phyloP scores from a whole-genome alignment of 1,140 invertebrate species.

The Diplogasteroides magnus region DNA sequence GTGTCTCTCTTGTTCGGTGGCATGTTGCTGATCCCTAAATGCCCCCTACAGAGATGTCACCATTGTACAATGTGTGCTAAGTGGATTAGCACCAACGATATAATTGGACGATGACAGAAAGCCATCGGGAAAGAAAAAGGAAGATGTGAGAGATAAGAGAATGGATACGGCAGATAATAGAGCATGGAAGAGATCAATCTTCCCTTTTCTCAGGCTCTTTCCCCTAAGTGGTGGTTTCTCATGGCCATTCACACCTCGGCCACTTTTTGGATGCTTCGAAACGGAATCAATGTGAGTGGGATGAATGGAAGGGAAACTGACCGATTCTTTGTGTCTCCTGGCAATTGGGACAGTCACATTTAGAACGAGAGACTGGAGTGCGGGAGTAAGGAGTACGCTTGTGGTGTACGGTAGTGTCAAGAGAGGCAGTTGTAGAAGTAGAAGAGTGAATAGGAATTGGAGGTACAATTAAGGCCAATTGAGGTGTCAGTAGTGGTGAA shows the following conservation, averaged over 20 bases:
- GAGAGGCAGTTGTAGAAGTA: not conserved
- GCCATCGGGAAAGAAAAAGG: constrained; percentile 10
- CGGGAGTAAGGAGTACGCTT: too few species aligned
- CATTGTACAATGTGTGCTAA: too few species aligned
- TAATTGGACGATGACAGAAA: constrained; percentile 3
- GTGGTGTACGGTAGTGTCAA: too few species aligned
- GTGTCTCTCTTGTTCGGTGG: constrained; percentile 58
- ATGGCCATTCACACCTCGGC: not conserved
- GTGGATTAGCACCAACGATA: not conserved
- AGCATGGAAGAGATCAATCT: not conserved
- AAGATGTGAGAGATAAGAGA: constrained; percentile 6
- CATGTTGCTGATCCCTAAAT: constrained; percentile 30
- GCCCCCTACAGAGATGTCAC: not conserved
- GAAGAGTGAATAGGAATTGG: not conserved
- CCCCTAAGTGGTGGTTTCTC: constrained; percentile 19
- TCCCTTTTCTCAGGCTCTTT: constrained; percentile 12
- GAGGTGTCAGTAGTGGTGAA: not conserved
- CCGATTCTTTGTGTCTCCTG: constrained; percentile 89
- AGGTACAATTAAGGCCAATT: not conserved
- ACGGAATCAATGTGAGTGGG: not conserved
- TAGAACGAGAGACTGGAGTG: constrained; percentile 64
- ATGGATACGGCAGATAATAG: too few species aligned
- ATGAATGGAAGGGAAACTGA: constrained; percentile 58
- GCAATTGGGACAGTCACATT: constrained; percentile 96
- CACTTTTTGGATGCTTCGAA: constrained; percentile 11